Base-by-base conservation (phyloP, 2,113 vertebrate species). In the Brachyhypopomus occidentalis region DNA sequence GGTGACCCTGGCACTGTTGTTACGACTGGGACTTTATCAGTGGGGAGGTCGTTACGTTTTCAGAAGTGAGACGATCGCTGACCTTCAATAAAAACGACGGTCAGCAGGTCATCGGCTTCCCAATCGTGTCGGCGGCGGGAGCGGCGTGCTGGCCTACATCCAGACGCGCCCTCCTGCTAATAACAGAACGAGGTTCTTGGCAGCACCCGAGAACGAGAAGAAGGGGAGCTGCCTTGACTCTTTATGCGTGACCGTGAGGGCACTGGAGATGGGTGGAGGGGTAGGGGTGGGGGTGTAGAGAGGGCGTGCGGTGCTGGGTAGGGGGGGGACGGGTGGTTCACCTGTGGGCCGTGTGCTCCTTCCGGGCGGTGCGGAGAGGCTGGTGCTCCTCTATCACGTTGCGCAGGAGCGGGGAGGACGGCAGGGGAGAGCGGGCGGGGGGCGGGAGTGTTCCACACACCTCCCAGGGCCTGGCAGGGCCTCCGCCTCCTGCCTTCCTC, bases 351-450 rank as follows among this genome's bases (percentile, higher is more conserved):
- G 89, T 86, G 62, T 79, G 25, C 4, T 73, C 82, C 0, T 84
- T 89, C n/a, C 88, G 92, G 84, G 80, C 79, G 48, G 87, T 88
- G 23, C 88, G 90, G 2, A 36, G 70, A 36, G 91, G 89, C 22
- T 91, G 90, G 71, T 93, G 92, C 84, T 97, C 96, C 17, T 95
- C 94, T 62, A 92, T 91, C 78, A 92, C 63, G 3, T 94, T 92
- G 69, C 92, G 94, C 69, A 90, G 88, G 77, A 94, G 89, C 0
- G 92, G 90, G 0, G 91, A 91, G 11, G 84, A 89, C 62, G 92
- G 91, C 78, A 89, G 16, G 23, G 89, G 75, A 12, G 90, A 86
- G 25, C 90, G 89, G 71, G 88, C 89, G 34, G 60, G 27, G 74
- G 89, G 88, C 45, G 94, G 88, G 70, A 93, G 67, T 0, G 17